Evolutionary conservation across 2,888 invertebrate genomes (phyloP).

Genomic region (Erebia ligea): DNA sequence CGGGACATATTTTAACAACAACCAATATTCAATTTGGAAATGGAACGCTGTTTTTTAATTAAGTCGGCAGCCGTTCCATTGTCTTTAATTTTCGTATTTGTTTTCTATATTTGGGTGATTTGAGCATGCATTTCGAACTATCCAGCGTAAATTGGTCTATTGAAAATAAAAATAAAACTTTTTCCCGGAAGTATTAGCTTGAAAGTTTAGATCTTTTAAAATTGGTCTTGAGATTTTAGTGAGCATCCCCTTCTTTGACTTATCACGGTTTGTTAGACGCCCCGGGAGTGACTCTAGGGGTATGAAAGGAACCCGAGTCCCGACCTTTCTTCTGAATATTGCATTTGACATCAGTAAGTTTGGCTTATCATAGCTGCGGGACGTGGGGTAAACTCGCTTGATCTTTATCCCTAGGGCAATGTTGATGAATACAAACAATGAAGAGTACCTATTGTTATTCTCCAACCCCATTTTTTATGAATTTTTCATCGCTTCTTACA

Average conservation of each 20-base stretch:
- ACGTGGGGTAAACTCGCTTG: constrained; percentile 47
- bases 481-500: constrained; percentile 17
- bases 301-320: constrained; percentile 64
- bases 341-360: constrained; percentile 68
- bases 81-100: constrained; percentile 37
- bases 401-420: constrained; percentile 42
- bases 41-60: constrained; percentile 54
- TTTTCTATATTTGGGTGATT: constrained; percentile 30
- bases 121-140: constrained; percentile 26
- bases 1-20: constrained; percentile 49
- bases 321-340: constrained; percentile 67
- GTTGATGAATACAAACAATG: constrained; percentile 31
- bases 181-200: constrained; percentile 32
- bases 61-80: constrained; percentile 41
- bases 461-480: constrained; percentile 26
- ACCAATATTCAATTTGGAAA: constrained; percentile 55
- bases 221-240: constrained; percentile 64
- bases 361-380: constrained; percentile 56
- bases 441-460: constrained; percentile 22
- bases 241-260: constrained; percentile 65
- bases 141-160: constrained; percentile 20
- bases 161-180: constrained; percentile 9
- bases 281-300: constrained; percentile 56
- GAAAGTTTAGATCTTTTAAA: constrained; percentile 49
- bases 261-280: constrained; percentile 76